A percentile compares a stretch with the other conserved stretches of the same genome.
phyloP scores from a whole-genome alignment of 2,113 vertebrate genomes.

The Machaerirhynchus nigripectus region DNA sequence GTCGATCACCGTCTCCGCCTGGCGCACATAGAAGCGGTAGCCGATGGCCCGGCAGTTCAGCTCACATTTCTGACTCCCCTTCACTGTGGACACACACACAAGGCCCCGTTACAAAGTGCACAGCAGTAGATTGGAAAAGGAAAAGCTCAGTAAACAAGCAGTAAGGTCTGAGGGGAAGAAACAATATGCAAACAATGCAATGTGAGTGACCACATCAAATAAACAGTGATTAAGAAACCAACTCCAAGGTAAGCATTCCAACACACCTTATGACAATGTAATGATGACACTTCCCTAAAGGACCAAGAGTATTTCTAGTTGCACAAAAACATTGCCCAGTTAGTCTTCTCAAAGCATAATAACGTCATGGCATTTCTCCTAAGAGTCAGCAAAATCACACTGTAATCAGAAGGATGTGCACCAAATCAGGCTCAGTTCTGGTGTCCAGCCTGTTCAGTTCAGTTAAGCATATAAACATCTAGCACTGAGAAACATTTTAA shows the following conservation, averaged over 20 bases:
- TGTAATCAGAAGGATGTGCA: background rate
- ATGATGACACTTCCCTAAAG: background rate
- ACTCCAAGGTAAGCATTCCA: background rate
- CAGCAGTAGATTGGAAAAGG: background rate
- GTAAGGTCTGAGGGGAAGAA: background rate
- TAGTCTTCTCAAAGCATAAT: background rate
- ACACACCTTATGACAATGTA: background rate
- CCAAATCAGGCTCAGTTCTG: background rate
- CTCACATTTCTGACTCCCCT: slow-evolving; percentile 84
- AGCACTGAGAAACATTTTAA: background rate
- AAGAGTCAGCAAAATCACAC: background rate
- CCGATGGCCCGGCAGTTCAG: slow-evolving; percentile 90
- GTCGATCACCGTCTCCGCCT: slow-evolving; percentile 85
- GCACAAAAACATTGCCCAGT: background rate
- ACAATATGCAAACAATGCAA: background rate
- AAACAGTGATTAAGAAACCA: background rate
- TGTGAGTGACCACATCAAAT: background rate
- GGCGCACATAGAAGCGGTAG: slow-evolving; percentile 91
- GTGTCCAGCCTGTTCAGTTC: background rate
- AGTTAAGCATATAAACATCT: background rate
- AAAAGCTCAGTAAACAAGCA: background rate
- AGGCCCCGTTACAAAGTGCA: background rate
- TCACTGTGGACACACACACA: slow-evolving; percentile 63
- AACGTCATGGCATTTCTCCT: background rate
- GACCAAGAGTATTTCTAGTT: background rate